phyloP scores from a whole-genome alignment of 2,888 invertebrate genomes.

The Scaptomyza parva region DNA sequence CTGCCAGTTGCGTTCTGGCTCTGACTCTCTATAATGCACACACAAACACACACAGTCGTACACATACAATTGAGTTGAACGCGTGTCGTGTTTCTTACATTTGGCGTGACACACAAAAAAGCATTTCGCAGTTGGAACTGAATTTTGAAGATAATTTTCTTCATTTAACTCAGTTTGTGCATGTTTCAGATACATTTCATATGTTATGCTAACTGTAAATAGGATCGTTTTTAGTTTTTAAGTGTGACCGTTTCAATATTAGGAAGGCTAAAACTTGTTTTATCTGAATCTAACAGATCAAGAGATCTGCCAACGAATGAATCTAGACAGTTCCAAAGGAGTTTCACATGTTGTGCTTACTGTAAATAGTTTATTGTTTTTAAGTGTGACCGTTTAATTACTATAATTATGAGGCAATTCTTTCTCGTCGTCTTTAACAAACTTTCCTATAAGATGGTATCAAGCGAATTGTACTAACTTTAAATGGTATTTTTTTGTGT shows the following conservation, averaged over 20 bases:
- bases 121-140: not conserved
- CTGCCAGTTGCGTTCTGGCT: conserved; percentile 27
- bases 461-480: too few species aligned
- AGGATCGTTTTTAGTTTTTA: too few species aligned
- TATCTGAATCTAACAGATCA: too few species aligned
- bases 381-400: not conserved
- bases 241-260: too few species aligned
- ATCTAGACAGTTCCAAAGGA: not conserved
- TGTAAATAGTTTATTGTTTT: not conserved
- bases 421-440: too few species aligned
- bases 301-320: too few species aligned
- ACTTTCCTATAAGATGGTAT: too few species aligned
- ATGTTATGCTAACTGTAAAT: too few species aligned
- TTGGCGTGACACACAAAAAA: not conserved
- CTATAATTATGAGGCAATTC: too few species aligned
- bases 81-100: conserved; percentile 4
- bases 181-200: too few species aligned
- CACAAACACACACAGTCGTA: not conserved
- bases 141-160: not conserved
- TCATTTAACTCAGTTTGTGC: not conserved
- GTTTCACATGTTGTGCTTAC: not conserved
- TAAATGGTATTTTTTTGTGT: too few species aligned
- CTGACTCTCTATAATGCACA: conserved; percentile 1
- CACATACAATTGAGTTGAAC: not conserved
- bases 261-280: too few species aligned